phyloP scores from a whole-genome alignment of 2,888 invertebrate species.

The Dasypolia templi region DNA sequence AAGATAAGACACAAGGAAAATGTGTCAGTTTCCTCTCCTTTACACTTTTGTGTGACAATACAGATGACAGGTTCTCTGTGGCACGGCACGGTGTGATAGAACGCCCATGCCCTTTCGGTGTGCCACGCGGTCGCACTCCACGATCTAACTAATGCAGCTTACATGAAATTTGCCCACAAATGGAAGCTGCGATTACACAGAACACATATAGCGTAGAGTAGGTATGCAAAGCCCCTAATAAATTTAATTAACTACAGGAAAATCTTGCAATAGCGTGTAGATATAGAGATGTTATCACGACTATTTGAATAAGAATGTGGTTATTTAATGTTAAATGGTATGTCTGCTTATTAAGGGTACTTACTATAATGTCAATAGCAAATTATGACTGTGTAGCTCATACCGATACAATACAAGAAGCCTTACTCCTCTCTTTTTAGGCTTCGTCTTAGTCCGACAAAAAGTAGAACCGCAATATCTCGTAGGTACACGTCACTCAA shows the following conservation, averaged over 20 bases:
- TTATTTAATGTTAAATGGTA: neutral
- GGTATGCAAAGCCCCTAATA: neutral
- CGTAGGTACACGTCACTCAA: neutral
- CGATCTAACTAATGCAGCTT: constrained; percentile 21
- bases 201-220: neutral
- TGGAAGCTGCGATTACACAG: constrained; percentile 27
- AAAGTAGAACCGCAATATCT: too few species aligned
- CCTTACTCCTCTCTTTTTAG: too few species aligned
- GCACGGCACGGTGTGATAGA: constrained; percentile 8
- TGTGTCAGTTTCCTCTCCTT: neutral
- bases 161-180: constrained; percentile 32
- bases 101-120: constrained; percentile 15
- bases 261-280: neutral
- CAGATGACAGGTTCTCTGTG: neutral
- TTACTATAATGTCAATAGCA: neutral
- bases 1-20: neutral
- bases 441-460: too few species aligned
- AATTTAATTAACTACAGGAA: neutral
- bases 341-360: neutral
- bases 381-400: neutral
- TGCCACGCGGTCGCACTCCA: neutral
- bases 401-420: neutral
- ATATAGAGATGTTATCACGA: too few species aligned
- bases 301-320: neutral
- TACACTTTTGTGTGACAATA: neutral